Base-by-base conservation (phyloP, 2,797 vertebrate genomes). In the Astyanax mexicanus region DNA sequence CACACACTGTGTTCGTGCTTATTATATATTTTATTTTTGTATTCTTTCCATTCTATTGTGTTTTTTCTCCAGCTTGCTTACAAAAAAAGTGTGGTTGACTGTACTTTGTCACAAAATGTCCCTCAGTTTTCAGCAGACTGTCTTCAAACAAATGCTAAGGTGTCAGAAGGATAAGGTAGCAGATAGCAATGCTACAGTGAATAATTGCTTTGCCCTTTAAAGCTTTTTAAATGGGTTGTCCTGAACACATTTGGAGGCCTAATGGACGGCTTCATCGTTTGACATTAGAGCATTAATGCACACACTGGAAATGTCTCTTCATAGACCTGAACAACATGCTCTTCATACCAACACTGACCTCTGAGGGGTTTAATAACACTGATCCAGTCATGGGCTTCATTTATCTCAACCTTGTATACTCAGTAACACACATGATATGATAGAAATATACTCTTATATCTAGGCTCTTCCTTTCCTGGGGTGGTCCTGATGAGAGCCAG, bases 171-270 rank as follows among this genome's bases (percentile, higher is more conserved):
- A 70, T 13, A 19, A 64, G n/a, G 19, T 73, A 35, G 38, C 72
- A 69, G 68, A 21, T 25, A 75, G 29, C 35, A 61, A 67, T 7
- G n/a, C 27, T 23, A n/a, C 19, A 45, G 42, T 55, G 68, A 76
- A 78, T 78, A 61, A 79, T 40, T 55, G 66, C 81, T 65, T 54
- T 69, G 58, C 35, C 52, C 70, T 85, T 80, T 80, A 40, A 79
- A 85, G 74, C 72, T 49, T 78, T 78, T 75, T 45, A 76, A 77
- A 77, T 72, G 72, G 78, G 79, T 78, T 55, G 67, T 47, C 76
- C 58, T 61, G 8, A 65, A 37, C 72, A 71, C 60, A 78, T 70
- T 69, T 67, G 35, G n/a, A 62, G 58, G 27, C 42, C 69, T 49
- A 60, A 83, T 64, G 77, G 54, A 74, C 60, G 51, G 60, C 58